phyloP scores from a whole-genome alignment of 2,797 vertebrate genomes.

The Schizopygopsis malacanthus region DNA sequence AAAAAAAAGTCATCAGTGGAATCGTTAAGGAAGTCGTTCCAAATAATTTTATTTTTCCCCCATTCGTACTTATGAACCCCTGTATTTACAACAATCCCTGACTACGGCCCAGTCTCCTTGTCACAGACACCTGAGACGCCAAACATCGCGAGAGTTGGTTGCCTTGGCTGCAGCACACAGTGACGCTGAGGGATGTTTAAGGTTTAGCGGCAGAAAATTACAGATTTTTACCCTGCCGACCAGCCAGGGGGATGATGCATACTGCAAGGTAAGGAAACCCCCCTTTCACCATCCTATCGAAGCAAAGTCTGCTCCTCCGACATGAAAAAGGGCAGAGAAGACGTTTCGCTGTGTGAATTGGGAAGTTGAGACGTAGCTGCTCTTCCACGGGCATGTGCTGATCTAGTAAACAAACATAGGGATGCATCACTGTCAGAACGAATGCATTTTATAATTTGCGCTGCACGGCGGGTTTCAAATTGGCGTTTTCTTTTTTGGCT shows the following conservation, averaged over 20 bases:
- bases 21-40: background rate
- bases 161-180: constrained; percentile 77
- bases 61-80: background rate
- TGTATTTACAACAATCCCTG: background rate
- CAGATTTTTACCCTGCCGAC: constrained; percentile 39
- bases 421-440: constrained; percentile 26
- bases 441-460: background rate
- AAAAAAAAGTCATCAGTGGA: background rate
- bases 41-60: no score
- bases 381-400: constrained; percentile 48
- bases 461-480: background rate
- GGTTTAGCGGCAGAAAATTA: constrained; percentile 58
- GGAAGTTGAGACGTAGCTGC: constrained; percentile 50
- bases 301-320: background rate
- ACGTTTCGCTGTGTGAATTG: constrained; percentile 36
- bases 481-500: background rate
- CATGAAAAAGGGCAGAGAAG: background rate
- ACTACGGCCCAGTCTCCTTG: background rate
- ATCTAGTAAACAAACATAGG: constrained; percentile 45
- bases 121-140: constrained; percentile 43
- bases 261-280: constrained; percentile 55
- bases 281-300: constrained; percentile 3
- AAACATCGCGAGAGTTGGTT: constrained; percentile 81
- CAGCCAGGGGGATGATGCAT: constrained; percentile 33
- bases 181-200: constrained; percentile 64